Evolutionary conservation across 2,797 vertebrate species (phyloP).

Genomic region (Otolemur crassicaudatus): DNA sequence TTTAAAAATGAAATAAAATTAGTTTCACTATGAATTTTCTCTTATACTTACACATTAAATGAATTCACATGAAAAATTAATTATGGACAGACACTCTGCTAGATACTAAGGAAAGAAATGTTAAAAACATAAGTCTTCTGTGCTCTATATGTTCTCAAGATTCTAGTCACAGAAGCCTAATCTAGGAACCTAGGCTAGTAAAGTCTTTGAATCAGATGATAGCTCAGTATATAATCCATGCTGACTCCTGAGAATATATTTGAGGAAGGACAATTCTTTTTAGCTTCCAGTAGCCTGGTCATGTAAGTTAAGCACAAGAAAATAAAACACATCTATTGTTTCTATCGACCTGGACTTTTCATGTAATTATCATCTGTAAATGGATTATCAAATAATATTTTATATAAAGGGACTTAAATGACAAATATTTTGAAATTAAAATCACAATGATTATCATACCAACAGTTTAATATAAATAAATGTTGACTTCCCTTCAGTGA

Average conservation of each 20-base stretch:
- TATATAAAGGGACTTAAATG: slow-evolving; percentile 39
- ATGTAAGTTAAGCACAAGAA: not conserved
- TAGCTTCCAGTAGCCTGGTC: not conserved
- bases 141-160: not conserved
- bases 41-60: slow-evolving; percentile 34
- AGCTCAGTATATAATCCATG: not conserved
- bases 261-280: not conserved
- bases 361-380: slow-evolving; percentile 20
- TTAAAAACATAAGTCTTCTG: not conserved
- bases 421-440: slow-evolving; percentile 61
- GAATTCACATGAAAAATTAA: not conserved
- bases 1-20: slow-evolving; percentile 57
- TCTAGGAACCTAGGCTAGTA: not conserved
- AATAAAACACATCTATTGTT: slow-evolving; percentile 23
- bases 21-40: slow-evolving; percentile 16
- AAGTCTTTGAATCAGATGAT: not conserved
- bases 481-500: slow-evolving; percentile 8
- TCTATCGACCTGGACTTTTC: slow-evolving; percentile 36
- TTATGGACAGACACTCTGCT: not conserved
- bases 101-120: slow-evolving; percentile 2
- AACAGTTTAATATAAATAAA: slow-evolving; percentile 32
- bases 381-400: slow-evolving; percentile 31
- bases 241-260: not conserved
- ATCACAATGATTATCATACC: not conserved
- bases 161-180: not conserved